Evolutionary conservation across 2,797 vertebrate genomes (phyloP).

Genomic region (Coranthus polyacanthus): DNA sequence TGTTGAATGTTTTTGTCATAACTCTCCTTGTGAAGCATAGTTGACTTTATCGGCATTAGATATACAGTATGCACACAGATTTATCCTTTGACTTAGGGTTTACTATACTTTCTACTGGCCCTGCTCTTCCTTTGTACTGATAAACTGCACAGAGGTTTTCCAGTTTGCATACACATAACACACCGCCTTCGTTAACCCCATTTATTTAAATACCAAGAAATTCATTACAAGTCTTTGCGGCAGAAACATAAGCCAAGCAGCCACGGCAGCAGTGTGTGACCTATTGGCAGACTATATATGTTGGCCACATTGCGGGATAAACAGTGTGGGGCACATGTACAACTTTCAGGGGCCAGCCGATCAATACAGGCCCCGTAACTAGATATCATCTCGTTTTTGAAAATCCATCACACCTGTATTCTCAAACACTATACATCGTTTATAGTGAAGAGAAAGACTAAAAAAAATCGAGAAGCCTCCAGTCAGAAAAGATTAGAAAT

Average conservation of each 20-base stretch:
- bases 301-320: conserved; percentile 41
- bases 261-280: conserved; percentile 45
- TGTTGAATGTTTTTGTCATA: neutral
- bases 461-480: neutral
- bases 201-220: conserved; percentile 46
- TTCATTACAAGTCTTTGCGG: conserved; percentile 39
- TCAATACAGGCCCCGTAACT: conserved; percentile 65
- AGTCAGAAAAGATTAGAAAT: conserved; percentile 61
- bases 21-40: neutral
- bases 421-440: conserved; percentile 47
- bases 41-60: neutral
- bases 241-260: conserved; percentile 47
- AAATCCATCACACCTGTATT: conserved; percentile 69
- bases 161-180: neutral
- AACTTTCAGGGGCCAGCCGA: conserved; percentile 51
- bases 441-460: conserved; percentile 50
- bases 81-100: no score
- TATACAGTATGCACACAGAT: no score
- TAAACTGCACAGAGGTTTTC: neutral
- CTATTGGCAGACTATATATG: conserved; percentile 58
- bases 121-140: neutral
- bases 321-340: conserved; percentile 42
- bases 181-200: conserved; percentile 21
- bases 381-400: conserved; percentile 62
- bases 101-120: neutral